Conservation (phyloP, 2,888 invertebrate genomes). For the Xylocampa areola region DNA sequence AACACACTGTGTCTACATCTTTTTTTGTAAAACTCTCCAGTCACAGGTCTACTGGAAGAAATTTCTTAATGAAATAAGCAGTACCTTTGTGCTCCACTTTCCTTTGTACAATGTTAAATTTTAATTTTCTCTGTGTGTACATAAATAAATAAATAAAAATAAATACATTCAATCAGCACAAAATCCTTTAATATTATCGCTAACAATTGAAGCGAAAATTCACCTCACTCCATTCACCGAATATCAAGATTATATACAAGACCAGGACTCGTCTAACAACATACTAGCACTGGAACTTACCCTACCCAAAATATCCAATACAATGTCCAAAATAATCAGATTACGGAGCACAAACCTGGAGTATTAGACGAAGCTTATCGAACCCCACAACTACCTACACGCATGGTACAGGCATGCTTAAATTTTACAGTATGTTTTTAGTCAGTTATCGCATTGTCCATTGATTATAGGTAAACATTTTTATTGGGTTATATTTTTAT, state of each 20-base stretch:
- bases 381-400: slow-evolving; percentile 42
- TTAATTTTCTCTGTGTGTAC: no score
- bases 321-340: slow-evolving; percentile 41
- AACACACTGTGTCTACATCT: no score
- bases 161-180: no score
- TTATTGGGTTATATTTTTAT: slow-evolving; percentile 80
- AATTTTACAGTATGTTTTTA: slow-evolving; percentile 63
- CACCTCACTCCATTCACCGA: not conserved
- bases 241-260: slow-evolving; percentile 15
- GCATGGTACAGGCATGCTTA: slow-evolving; percentile 59
- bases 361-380: slow-evolving; percentile 43
- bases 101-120: no score
- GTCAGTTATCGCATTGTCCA: slow-evolving; percentile 66
- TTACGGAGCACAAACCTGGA: slow-evolving; percentile 34
- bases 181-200: no score
- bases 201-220: not conserved
- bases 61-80: no score
- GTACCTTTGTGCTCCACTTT: no score
- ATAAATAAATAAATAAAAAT: no score
- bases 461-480: slow-evolving; percentile 70
- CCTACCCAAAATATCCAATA: slow-evolving; percentile 11
- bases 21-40: no score
- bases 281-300: slow-evolving; percentile 2
- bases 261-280: slow-evolving; percentile 23
- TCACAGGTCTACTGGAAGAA: no score